phyloP scores from a whole-genome alignment of 2,113 vertebrate species.

The Halcyon malimbica region DNA sequence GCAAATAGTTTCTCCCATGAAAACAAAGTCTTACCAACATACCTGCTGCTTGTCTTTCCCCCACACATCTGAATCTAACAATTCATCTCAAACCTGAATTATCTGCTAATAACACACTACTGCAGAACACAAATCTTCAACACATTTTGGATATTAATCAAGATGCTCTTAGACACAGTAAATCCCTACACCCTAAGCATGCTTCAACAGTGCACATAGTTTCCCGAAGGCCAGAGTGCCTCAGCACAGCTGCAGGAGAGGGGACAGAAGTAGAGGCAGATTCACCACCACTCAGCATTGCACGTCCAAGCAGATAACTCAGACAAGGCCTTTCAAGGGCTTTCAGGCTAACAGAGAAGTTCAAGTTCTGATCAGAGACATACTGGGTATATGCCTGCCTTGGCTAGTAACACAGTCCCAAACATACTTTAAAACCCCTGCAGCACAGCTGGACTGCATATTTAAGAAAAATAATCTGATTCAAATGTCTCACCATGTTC shows the following conservation, averaged over 20 bases:
- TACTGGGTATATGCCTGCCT: not conserved
- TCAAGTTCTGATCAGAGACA: not conserved
- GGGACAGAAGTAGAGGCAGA: not conserved
- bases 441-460: not conserved
- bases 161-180: not conserved
- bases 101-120: not conserved
- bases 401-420: not conserved
- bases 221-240: not conserved
- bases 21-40: not conserved
- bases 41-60: not conserved
- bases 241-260: not conserved
- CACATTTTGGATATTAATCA: not conserved
- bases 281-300: not conserved
- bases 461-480: not conserved
- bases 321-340: not conserved
- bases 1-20: not conserved
- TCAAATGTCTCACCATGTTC: not conserved
- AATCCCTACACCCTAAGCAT: not conserved
- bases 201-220: not conserved
- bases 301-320: fast-evolving
- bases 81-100: not conserved
- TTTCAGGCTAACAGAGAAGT: not conserved
- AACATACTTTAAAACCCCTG: not conserved
- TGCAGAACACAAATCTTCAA: not conserved
- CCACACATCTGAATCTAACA: not conserved